These are phyloP conservation scores for Pempheris klunzingeri DNA, from an alignment of 2,797 vertebrate species.

Conservation along the genomic window DNA sequence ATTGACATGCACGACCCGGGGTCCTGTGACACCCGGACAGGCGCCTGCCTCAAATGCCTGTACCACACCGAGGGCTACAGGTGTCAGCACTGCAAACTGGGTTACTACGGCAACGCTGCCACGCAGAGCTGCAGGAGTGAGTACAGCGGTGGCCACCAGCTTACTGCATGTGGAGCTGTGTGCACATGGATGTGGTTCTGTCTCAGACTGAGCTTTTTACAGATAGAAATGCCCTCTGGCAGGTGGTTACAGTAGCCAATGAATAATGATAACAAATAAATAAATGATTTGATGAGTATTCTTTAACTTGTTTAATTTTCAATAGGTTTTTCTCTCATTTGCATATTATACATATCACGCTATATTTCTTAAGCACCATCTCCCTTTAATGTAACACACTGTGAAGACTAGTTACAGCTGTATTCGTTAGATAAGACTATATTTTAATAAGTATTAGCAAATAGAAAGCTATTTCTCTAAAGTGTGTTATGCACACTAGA, in stretches of 20 bases:
- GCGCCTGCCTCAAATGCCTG: conserved; percentile 91
- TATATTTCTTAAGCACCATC: too few relatives aligned
- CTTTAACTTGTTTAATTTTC: too few relatives aligned
- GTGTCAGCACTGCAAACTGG: conserved; percentile 90
- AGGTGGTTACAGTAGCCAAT: background rate
- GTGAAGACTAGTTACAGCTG: too few relatives aligned
- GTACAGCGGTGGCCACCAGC: conserved; percentile 55
- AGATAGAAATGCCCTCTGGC: background rate
- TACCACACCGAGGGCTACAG: conserved; percentile 91
- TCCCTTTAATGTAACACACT: too few relatives aligned
- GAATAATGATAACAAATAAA: background rate
- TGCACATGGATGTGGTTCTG: background rate
- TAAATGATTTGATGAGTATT: background rate
- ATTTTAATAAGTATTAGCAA: too few relatives aligned
- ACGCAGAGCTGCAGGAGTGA: conserved; percentile 95
- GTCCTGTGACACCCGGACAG: conserved; percentile 89
- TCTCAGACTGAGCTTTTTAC: background rate
- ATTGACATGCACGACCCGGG: conserved; percentile 91
- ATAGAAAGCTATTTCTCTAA: too few relatives aligned
- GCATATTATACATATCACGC: too few relatives aligned
- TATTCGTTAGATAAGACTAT: too few relatives aligned
- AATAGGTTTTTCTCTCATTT: background rate
- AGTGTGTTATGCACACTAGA: too few relatives aligned
- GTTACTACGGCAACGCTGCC: conserved; percentile 91
- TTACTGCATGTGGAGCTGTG: background rate